phyloP scores from a whole-genome alignment of 2,888 invertebrate genomes.

The Microplitis deprimator region DNA sequence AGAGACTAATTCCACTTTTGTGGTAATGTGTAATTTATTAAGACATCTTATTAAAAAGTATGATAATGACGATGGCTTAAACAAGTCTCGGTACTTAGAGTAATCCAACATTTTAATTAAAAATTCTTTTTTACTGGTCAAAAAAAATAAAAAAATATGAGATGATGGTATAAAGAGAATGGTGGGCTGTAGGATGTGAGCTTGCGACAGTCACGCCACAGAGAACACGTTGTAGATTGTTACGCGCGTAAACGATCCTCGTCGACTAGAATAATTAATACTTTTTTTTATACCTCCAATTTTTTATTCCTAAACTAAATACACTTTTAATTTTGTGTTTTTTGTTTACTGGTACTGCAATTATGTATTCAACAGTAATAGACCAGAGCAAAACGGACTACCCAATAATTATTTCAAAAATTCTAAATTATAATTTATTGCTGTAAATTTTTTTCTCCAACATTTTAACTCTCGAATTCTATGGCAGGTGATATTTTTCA shows the following conservation, averaged over 20 bases:
- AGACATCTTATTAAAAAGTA: slow-evolving; percentile 23
- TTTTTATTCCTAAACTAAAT: neutral
- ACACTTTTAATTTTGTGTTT: neutral
- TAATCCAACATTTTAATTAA: slow-evolving; percentile 41
- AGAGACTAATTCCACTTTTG: neutral
- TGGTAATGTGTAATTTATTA: slow-evolving; percentile 13
- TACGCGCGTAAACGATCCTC: slow-evolving; percentile 23
- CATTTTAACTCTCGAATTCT: no score
- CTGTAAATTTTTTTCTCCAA: no score
- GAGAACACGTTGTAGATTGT: slow-evolving; percentile 26
- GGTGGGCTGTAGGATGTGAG: neutral
- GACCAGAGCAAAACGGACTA: no score
- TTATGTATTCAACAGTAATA: neutral
- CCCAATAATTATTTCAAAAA: no score
- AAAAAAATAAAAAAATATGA: neutral
- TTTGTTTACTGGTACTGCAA: neutral
- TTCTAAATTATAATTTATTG: no score
- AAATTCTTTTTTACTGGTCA: slow-evolving; percentile 31
- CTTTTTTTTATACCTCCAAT: neutral
- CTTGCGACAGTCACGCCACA: neutral
- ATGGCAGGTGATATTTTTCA: no score
- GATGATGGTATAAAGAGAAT: neutral
- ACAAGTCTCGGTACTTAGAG: slow-evolving; percentile 29
- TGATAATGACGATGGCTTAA: slow-evolving; percentile 23
- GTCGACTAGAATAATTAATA: slow-evolving; percentile 27